Evolutionary conservation across 2,113 vertebrate species (phyloP), one percentile per base, ranked within the genome.

Genomic region (Dromaius novaehollandiae): DNA sequence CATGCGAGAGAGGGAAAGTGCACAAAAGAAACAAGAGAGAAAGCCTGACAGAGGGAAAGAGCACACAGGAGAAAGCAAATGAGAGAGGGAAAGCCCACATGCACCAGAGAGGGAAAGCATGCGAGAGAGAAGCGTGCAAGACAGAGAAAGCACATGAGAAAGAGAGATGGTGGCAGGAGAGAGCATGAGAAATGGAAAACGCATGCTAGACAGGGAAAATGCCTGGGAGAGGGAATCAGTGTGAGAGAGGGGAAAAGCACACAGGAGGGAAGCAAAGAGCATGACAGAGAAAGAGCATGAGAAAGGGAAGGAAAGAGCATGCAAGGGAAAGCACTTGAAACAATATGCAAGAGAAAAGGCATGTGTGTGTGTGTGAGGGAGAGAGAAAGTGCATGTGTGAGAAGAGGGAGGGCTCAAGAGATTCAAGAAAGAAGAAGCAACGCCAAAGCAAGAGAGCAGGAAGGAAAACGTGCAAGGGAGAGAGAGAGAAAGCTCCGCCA

Each of bases 201-300:
- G 13, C 0, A 0, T 34, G 25, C 44, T 34, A 70, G 19, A 77
- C 74, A 40, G 6, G 20, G 32, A 38, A 60, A 58, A n/a, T 42
- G 55, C 32, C 38, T 12, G 55, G 36, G 24, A 61, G 36, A 42
- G 75, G 12, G 9, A 42, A 4, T 19, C 65, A 32, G 38, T 28
- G 26, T 25, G 26, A 28, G 44, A 42, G 68, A 32, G 26, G 68
- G 36, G 17, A 24, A 50, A 90, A 78, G 34, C 11, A 50, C 3
- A 2, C 0, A 7, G 14, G 36, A 87, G 8, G 7, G 8, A 30
- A 73, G 44, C 13, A 46, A 46, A 46, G 44, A 46, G 14, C 44
- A 46, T 46, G 44, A 46, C 44, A 46, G 44, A 46, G 44, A 46
- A 46, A 46, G 44, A 46, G 44, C 14, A 46, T 46, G 13, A 46